Evolutionary conservation across 2,888 invertebrate species (phyloP).

Genomic region (Synergus laeviventris): DNA sequence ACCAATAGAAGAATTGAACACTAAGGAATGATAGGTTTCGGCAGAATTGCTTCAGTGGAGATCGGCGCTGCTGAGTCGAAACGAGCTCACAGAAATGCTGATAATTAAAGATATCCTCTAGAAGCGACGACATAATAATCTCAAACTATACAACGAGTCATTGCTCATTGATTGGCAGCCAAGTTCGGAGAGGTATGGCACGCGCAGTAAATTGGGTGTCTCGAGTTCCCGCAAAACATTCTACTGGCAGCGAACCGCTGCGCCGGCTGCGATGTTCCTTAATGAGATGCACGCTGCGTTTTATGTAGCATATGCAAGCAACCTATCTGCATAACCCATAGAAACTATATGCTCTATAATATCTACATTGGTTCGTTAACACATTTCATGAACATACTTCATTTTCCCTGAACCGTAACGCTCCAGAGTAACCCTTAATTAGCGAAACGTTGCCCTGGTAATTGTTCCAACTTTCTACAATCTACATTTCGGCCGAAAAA

Average conservation of each 20-base stretch:
- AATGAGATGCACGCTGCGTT: constrained; percentile 3
- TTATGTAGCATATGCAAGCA: neutral
- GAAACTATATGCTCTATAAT: neutral
- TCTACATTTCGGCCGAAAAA: neutral
- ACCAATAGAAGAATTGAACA: too few relatives aligned
- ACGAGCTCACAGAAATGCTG: neutral
- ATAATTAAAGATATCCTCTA: neutral
- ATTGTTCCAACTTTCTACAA: constrained; percentile 54
- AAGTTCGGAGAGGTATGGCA: neutral
- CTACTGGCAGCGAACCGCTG: neutral
- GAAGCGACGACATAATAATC: constrained; percentile 4
- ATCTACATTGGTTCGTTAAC: neutral
- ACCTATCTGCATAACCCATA: neutral
- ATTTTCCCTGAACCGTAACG: constrained; percentile 47
- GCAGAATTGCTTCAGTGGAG: too few relatives aligned
- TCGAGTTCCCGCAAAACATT: constrained; percentile 3
- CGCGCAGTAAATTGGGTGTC: constrained; percentile 10
- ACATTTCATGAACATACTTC: neutral
- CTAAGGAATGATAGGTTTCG: too few relatives aligned
- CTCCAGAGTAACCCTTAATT: constrained; percentile 67
- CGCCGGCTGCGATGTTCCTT: neutral
- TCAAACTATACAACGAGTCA: neutral
- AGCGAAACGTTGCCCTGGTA: constrained; percentile 65
- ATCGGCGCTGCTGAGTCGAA: too few relatives aligned
- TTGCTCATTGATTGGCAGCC: constrained; percentile 15